phyloP scores from a whole-genome alignment of 2,797 vertebrate species.

The Pagetopsis macropterus region DNA sequence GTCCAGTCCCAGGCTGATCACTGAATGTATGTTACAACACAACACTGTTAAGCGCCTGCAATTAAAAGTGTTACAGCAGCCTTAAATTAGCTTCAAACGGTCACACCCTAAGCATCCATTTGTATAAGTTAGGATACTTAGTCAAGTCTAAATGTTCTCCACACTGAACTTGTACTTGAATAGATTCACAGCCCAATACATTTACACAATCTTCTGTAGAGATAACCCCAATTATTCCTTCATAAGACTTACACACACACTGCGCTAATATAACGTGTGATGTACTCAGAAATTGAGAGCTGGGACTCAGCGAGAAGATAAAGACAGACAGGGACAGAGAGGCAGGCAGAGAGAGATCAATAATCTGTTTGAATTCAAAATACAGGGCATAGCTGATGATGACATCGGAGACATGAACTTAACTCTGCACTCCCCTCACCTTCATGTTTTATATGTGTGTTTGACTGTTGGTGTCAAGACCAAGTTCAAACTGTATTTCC shows the following conservation, averaged over 20 bases:
- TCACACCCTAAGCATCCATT: conserved; percentile 49
- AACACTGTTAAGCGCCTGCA: conserved; percentile 29
- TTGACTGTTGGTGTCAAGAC: conserved; percentile 9
- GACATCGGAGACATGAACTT: conserved; percentile 58
- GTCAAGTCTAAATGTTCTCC: conserved; percentile 61
- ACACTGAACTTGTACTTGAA: conserved; percentile 51
- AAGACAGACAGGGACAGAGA: conserved; percentile 33
- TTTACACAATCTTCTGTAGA: conserved; percentile 62
- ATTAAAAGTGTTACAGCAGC: conserved; percentile 45
- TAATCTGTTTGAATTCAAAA: conserved; percentile 44
- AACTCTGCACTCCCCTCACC: conserved; percentile 17
- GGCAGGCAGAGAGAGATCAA: conserved; percentile 15
- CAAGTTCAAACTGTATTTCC: conserved; percentile 12
- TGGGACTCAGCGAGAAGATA: conserved; percentile 42
- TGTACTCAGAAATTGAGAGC: conserved; percentile 30
- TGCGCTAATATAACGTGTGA: conserved; percentile 37
- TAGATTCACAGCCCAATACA: conserved; percentile 59
- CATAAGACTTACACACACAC: conserved; percentile 34
- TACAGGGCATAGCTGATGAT: conserved; percentile 52
- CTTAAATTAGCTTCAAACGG: conserved; percentile 53
- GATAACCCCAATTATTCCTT: conserved; percentile 76
- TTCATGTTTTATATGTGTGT: neutral
- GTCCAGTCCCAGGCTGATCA: neutral
- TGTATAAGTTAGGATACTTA: conserved; percentile 59
- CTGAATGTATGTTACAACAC: conserved; percentile 21